Evolutionary conservation across 1,140 invertebrate genomes (phyloP), one percentile per base, ranked within the genome.

Genomic region (Drosophila lacteicornis): DNA sequence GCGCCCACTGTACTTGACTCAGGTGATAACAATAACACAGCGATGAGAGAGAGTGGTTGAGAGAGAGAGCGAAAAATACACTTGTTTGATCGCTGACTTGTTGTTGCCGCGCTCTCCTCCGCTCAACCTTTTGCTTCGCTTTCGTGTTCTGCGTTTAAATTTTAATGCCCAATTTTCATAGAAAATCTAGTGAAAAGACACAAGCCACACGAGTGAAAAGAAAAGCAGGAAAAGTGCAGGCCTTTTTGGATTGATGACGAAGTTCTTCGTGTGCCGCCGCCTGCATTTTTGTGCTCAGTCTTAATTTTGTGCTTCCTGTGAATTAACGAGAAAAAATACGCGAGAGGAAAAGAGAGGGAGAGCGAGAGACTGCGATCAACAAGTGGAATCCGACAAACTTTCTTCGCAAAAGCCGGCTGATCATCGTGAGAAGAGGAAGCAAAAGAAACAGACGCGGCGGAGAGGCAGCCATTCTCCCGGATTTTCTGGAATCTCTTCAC

Each of bases 241-340:
- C 50, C 36, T 46, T 42, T 38, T 53, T 47, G 33, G 49, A 62
- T 56, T 68, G 70, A 71, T 70, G 79, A 60, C 59, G 59, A 60
- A 75, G 67, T 73, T 50, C 59, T 46, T 59, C 45, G 50, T 59
- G 65, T 46, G 56, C 38, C 43, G 51, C 61, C 66, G 83, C 80
- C 71, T 87, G 84, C 80, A 88, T 83, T 66, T 65, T 61, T 43
- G 19, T 56, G 42, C 51, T 60, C 36, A 51, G 85, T 63, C 75
- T 90, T 88, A 88, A 88, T 88, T 88, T 81, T 67, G 81, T 79
- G 81, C 75, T 88, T 88, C 85, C 85, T 88, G 85, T 88, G 67
- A 78, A 71, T 59, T 73, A 75, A 80, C 58, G 60, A 71, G 61
- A 25, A 66, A 70, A 38, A 49, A 15, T 15, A 55, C 53, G 33